Evolutionary conservation across 2,797 vertebrate genomes (phyloP).

Genomic region (Intellagama lesueurii): DNA sequence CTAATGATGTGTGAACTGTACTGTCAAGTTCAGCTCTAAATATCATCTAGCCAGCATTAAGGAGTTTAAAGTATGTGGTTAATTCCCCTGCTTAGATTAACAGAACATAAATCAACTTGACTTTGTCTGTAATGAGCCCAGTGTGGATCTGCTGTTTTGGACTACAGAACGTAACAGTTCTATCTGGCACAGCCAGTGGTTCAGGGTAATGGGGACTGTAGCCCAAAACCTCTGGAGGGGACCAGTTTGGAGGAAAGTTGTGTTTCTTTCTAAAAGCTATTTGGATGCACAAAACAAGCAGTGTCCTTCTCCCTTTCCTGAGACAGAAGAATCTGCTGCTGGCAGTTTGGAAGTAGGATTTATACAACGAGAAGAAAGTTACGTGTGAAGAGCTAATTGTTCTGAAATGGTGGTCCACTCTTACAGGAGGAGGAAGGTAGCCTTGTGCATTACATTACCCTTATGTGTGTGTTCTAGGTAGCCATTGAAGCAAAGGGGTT

Average conservation of each 20-base stretch:
- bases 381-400: not conserved
- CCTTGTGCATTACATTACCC: not conserved
- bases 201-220: too few relatives aligned
- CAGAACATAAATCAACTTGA: not conserved
- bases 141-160: not conserved
- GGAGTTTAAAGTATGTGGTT: not conserved
- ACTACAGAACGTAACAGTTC: too few relatives aligned
- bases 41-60: not conserved
- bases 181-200: not conserved
- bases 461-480: not conserved
- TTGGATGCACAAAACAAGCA: not conserved
- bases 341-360: not conserved
- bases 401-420: not conserved
- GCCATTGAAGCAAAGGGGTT: conserved; percentile 72
- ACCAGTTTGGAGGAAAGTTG: not conserved
- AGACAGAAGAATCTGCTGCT: not conserved
- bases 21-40: too few relatives aligned
- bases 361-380: not conserved
- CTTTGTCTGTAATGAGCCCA: not conserved
- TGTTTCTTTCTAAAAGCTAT: not conserved
- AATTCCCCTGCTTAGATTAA: not conserved
- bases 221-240: not conserved
- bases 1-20: too few relatives aligned
- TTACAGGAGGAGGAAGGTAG: not conserved
- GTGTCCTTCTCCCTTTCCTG: not conserved